Evolutionary conservation across 2,113 vertebrate genomes (phyloP), one percentile per base, ranked within the genome.

Genomic region (Atlantisia rogersi): DNA sequence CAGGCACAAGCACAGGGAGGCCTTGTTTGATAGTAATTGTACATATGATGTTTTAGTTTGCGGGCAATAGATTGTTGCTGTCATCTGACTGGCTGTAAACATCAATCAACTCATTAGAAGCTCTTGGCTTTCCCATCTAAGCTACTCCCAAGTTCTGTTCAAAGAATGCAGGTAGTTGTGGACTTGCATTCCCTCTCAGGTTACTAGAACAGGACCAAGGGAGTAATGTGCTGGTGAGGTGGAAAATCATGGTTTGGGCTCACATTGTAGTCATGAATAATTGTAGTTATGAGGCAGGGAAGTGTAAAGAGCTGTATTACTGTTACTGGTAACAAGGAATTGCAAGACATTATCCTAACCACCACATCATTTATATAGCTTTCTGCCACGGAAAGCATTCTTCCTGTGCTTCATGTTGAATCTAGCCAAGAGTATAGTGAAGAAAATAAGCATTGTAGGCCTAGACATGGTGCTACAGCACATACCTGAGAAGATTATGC

Each of bases 191-290:
- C 5, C 4, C 37, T 18, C 37, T 55, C 42, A 40, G 65, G 71
- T 44, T 44, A 58, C 11, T 0, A 0, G 31, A 62, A 50, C 5
- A 18, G 16, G 31, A 71, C 28, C 11, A 12, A 82, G 19, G 10
- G 5, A 85, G 13, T 32, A 21, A 22, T 1, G 1, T 50, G 24
- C 1, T 44, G 13, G 6, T 79, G 37, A 59, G 17, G 9, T 35
- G 37, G 13, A 53, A 63, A 6, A 53, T 78, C 9, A 5, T 15
- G 19, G 24, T 78, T 88, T 90, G 28, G 8, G 14, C 3, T 56
- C 35, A 5, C 32, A 28, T 18, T 79, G 20, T 10, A 62, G 35
- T 48, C 22, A 39, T 12, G 10, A 85, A 29, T 14, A 52, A 17
- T 1, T 32, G 10, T 7, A 22, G 6, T 24, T 15, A 92, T 17